These are phyloP conservation scores for Disparrhopalites patrizii DNA, from an alignment of 2,888 invertebrate species.

Conservation along the genomic window DNA sequence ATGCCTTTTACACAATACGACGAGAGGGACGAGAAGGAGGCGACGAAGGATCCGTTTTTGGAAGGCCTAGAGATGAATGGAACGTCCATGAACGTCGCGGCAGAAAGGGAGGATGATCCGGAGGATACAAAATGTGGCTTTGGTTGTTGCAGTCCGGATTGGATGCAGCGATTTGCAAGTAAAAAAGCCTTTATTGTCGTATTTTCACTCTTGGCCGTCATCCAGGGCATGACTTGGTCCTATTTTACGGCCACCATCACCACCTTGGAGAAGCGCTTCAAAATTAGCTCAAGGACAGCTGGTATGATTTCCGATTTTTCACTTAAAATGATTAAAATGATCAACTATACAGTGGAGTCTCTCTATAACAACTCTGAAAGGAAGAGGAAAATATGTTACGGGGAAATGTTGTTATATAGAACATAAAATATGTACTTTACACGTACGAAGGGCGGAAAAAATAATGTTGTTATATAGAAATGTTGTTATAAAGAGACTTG, in stretches of 20 bases:
- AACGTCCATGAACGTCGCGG: background rate
- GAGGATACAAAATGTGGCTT: conserved; percentile 56
- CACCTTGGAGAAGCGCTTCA: conserved; percentile 68
- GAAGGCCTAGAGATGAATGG: background rate
- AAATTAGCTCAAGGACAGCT: conserved; percentile 67
- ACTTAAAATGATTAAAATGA: too few species aligned
- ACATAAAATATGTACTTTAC: too few species aligned
- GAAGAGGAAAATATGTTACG: too few species aligned
- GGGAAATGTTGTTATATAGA: too few species aligned
- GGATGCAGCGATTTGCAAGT: conserved; percentile 61
- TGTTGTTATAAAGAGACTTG: too few species aligned
- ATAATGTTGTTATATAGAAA: too few species aligned
- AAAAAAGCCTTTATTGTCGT: conserved; percentile 60
- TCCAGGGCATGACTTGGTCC: conserved; percentile 65
- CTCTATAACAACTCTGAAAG: too few species aligned
- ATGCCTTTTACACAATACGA: too few species aligned
- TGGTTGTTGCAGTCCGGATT: conserved; percentile 57
- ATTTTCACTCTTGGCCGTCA: conserved; percentile 59
- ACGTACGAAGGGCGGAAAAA: too few species aligned
- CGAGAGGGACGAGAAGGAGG: conserved; percentile 1
- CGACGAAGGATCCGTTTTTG: background rate
- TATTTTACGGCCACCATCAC: conserved; percentile 72
- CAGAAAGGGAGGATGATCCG: conserved; percentile 28
- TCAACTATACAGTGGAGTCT: too few species aligned
- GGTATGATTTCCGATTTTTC: too few species aligned